Evolutionary conservation across 2,113 vertebrate genomes (phyloP), one percentile per base, ranked within the genome.

Genomic region (Pachycephala philippinensis): DNA sequence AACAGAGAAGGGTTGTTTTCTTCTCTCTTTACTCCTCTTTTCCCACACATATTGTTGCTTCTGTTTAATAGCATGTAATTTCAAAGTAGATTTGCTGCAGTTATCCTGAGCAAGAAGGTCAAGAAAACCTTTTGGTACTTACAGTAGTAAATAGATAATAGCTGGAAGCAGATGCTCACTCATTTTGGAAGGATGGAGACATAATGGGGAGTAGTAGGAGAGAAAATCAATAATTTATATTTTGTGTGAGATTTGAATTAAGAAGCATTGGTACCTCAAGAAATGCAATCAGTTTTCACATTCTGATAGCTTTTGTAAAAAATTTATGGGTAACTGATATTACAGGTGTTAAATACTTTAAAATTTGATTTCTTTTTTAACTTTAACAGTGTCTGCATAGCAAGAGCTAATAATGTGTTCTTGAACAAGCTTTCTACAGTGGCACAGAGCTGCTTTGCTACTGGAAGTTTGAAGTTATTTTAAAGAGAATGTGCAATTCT

Each of bases 261-360:
- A 23, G 4, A 90, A 65, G 2, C 24, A 33, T 17, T 57, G 8
- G 23, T 65, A 35, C 20, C 4, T 76, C 10, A 57, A 40, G 11
- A 79, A 84, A 79, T 61, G 1, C 4, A 49, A 47, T 22, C 0
- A 0, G 1, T 24, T 71, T 92, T 87, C 61, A 9, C 26, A 72
- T 65, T 81, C 53, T 71, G 44, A 64, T 44, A 53, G 4, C 11
- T 84, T 79, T 53, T 75, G 7, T 57, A 54, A 8, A 8, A 42
- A 20, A 19, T 68, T 9, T n/a, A n/a, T 71, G 26, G 9, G 28
- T 21, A 82, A 63, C 24, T 24, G 8, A 45, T 87, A 40, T 15
- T 47, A 31, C 9, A 56, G 18, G 6, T 77, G 13, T 52, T 52
- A 69, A 59, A 53, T n/a, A 61, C 5, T 53, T 50, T 14, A 66